Base-by-base conservation (phyloP, 2,888 invertebrate genomes). In the Camptogramma bilineatum region DNA sequence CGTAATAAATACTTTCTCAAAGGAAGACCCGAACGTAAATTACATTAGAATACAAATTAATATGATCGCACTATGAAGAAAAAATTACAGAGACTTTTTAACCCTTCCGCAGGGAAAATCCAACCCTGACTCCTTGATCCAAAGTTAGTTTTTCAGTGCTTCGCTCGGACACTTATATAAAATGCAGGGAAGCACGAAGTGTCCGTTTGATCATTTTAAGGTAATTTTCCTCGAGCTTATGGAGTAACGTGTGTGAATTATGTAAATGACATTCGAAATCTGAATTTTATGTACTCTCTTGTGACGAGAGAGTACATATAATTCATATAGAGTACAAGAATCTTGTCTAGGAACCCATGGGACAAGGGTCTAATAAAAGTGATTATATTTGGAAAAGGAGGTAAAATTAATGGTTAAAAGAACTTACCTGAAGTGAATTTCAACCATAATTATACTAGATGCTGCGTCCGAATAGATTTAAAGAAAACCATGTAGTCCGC, bases 21-120 rank as follows among this genome's bases (percentile, higher is more conserved):
- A 80, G 77, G 79, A 82, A 80, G 78, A 83, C 84, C 86, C 82
- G 74, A 52, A 62, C 81, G 88, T 89, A 90, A 90, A 91, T 91
- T 89, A 90, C 90, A 91, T 91, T 91, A 86, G 85, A 91, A 91
- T 91, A 89, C 88, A 91, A 91, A 91, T 91, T 87, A 89, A 87
- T 87, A 85, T 80, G 85, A 85, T 84, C 81, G 75, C 83, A 88
- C 86, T 86, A 85, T 84, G 60, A 68, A 69, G 81, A 74, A 81
- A 81, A 73, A 73, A 62, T 63, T 65, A 79, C 79, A 77, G 70
- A 73, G 47, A 52, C 57, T 65, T 71, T 61, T 44, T 8, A 48
- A 55, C 48, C 10, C 4, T 10, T 21, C n/a, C 31, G 5, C 34
- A 34, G 9, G 16, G 28, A 18, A 72, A 51, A 57, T 21, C 10